Percentiles rank a stretch among this genome's conserved stretches.
These are phyloP conservation scores for Drosophila parvula DNA, from an alignment of 1,140 invertebrate species.

Conservation along the genomic window DNA sequence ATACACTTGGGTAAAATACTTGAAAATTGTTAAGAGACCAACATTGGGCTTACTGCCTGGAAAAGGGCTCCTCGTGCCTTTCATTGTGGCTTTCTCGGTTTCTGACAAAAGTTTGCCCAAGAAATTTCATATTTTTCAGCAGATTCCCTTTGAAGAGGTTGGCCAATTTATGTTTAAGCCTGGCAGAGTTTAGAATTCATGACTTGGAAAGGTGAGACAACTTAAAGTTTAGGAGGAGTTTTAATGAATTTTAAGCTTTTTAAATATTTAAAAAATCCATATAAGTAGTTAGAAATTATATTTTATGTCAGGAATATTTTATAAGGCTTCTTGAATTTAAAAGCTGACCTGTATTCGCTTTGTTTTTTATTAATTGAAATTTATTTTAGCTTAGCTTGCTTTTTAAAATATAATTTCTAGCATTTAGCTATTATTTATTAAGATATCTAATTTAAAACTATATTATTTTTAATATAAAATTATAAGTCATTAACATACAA, in stretches of 20 bases:
- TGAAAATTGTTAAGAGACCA: constrained; percentile 55
- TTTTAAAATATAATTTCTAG: no score
- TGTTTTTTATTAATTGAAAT: no score
- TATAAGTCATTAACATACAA: background rate
- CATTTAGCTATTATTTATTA: no score
- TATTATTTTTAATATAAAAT: background rate
- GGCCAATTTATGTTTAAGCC: constrained; percentile 4
- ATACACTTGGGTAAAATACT: constrained; percentile 56
- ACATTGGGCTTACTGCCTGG: constrained; percentile 2
- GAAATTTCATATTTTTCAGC: constrained; percentile 33
- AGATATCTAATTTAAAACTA: no score
- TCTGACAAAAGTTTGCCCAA: constrained; percentile 28
- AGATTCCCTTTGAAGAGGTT: constrained; percentile 11
- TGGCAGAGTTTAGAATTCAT: background rate
- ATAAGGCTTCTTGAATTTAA: no score
- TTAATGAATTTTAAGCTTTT: no score
- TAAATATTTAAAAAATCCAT: no score
- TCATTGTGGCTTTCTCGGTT: constrained; percentile 16
- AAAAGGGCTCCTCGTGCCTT: background rate
- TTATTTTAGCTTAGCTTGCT: no score
- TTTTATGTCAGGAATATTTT: no score
- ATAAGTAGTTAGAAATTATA: no score
- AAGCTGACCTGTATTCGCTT: no score
- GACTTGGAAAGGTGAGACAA: background rate
- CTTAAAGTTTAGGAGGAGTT: no score